Evolutionary conservation across 2,888 invertebrate genomes (phyloP).

Genomic region (Panopea generosa): DNA sequence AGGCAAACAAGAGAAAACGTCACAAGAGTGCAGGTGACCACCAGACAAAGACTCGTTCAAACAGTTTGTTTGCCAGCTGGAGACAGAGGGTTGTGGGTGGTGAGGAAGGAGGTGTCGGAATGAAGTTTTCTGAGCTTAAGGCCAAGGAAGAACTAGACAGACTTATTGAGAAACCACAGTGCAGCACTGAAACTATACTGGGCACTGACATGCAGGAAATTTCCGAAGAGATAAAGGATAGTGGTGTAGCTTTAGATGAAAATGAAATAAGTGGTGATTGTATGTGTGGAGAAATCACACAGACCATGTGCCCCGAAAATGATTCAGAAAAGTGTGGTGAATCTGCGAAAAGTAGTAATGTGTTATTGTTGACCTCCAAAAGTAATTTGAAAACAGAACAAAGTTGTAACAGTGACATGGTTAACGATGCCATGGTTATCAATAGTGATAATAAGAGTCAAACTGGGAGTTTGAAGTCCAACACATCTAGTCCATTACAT

Average conservation of each 20-base stretch:
- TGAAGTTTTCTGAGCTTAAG: constrained; percentile 65
- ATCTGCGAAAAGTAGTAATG: too few species aligned
- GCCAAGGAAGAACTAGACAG: constrained; percentile 52
- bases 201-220: constrained; percentile 47
- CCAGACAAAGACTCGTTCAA: constrained; percentile 70
- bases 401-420: too few species aligned
- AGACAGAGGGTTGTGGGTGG: constrained; percentile 62
- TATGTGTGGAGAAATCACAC: constrained; percentile 7
- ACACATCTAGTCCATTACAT: constrained; percentile 63
- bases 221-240: constrained; percentile 70
- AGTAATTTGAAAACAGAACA: too few species aligned
- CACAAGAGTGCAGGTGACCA: constrained; percentile 83
- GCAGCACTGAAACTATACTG: constrained; percentile 24
- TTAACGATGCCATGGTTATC: background rate
- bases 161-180: constrained; percentile 44
- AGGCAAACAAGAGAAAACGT: constrained; percentile 70
- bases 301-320: background rate
- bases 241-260: constrained; percentile 73
- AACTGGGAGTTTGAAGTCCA: constrained; percentile 52
- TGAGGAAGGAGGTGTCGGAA: constrained; percentile 52
- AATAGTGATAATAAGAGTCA: constrained; percentile 25
- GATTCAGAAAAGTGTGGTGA: background rate
- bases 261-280: constrained; percentile 30
- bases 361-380: too few species aligned
- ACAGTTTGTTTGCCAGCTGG: constrained; percentile 75